Base-by-base conservation (phyloP, 2,888 invertebrate species). In the Ischnus inquisitorius region DNA sequence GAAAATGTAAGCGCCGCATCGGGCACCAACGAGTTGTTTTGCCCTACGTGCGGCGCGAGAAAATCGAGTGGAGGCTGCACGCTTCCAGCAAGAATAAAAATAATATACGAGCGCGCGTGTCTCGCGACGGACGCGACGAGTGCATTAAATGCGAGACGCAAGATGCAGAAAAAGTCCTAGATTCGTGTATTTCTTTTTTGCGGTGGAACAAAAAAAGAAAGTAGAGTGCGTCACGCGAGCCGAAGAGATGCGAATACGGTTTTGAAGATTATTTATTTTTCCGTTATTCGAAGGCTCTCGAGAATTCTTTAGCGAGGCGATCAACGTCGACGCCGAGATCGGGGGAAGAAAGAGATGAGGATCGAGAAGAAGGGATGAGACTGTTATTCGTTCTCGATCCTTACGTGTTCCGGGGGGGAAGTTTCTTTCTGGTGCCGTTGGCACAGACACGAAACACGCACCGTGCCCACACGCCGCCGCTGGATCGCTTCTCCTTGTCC, bases 391-490 rank as follows among this genome's bases (percentile, higher is more conserved):
- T 28, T 46, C n/a, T 64, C 48, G 28, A 62, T 62, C 16, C 60
- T 78, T 83, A 80, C 81, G 46, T 75, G 65, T 64, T 76, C 16
- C 68, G 88, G 86, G 76, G 76, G 79, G 83, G 82, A 76, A 82
- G 80, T 82, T 74, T 82, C 75, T 62, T 80, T 54, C 72, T 67
- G 84, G 78, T 82, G 81, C 74, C 78, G 83, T 76, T 67, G 87
- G 82, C 77, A 85, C 83, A 80, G 83, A 79, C 85, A 84, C 84
- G 79, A 84, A 84, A 84, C 78, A 81, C 78, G 84, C 81, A 78
- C 54, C 84, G 64, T 67, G 72, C n/a, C n/a, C 67, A 68, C 64
- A n/a, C 62, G 39, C 41, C 8, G 14, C 28, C 5, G 46, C 12
- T 16, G 16, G 41, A 22, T 43, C 43, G n/a, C 41, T 41, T 51